phyloP scores from a whole-genome alignment of 2,888 invertebrate genomes.

The Myathropa florea region DNA sequence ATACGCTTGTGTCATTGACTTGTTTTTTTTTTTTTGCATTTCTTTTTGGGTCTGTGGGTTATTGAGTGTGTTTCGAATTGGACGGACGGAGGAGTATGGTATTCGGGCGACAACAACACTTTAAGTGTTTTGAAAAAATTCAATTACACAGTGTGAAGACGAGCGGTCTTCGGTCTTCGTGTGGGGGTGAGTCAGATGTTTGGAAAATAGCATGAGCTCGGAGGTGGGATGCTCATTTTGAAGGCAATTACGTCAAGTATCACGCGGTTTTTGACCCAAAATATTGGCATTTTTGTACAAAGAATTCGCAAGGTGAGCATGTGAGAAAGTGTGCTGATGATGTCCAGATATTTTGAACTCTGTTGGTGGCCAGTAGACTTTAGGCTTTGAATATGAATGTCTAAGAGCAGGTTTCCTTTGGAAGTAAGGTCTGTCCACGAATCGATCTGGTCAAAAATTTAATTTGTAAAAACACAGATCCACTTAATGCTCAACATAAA shows the following conservation, averaged over 20 bases:
- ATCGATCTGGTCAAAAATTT: no score
- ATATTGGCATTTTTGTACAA: slow-evolving; percentile 6
- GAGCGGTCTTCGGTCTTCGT: neutral
- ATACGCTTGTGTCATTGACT: slow-evolving; percentile 44
- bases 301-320: neutral
- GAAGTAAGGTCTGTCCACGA: no score
- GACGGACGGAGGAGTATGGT: neutral
- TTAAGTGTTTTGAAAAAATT: neutral
- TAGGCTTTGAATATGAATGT: neutral
- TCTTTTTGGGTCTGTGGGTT: neutral
- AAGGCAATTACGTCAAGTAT: slow-evolving; percentile 54
- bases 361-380: neutral
- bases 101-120: neutral
- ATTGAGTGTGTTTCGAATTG: neutral
- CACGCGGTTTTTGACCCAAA: slow-evolving; percentile 55
- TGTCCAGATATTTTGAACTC: neutral
- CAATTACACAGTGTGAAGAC: slow-evolving; percentile 21
- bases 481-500: no score
- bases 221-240: slow-evolving; percentile 4
- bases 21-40: slow-evolving; percentile 4
- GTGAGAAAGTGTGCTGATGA: neutral
- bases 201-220: slow-evolving; percentile 18
- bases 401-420: neutral
- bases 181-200: slow-evolving; percentile 33
- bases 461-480: no score